These are phyloP conservation scores for Acanthosoma haemorrhoidale DNA, from an alignment of 2,888 invertebrate genomes.

Conservation along the genomic window DNA sequence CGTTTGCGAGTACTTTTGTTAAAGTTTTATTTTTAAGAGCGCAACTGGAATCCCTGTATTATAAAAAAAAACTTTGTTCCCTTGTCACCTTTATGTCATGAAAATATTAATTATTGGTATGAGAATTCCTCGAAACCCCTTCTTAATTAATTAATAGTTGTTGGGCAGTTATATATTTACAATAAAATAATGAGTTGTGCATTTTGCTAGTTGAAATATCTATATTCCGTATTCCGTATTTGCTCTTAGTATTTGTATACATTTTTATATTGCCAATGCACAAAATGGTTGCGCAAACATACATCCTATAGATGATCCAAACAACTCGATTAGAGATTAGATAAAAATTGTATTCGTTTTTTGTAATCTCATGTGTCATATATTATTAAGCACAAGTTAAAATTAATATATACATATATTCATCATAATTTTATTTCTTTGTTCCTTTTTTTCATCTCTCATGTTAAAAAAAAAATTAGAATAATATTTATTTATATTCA, in stretches of 20 bases:
- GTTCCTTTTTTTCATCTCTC: conserved; percentile 32
- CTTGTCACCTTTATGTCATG: conserved; percentile 11
- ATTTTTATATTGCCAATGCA: conserved; percentile 38
- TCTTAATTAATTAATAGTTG: conserved; percentile 23
- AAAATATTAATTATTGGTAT: background rate
- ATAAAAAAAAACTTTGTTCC: conserved; percentile 11
- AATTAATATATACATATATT: conserved; percentile 36
- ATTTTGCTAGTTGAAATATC: conserved; percentile 35
- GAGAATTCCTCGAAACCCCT: conserved; percentile 18
- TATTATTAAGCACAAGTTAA: conserved; percentile 35
- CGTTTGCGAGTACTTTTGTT: conserved; percentile 21
- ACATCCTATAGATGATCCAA: conserved; percentile 30
- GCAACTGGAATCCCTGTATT: conserved; percentile 27
- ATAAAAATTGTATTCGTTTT: conserved; percentile 35
- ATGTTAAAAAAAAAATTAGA: conserved; percentile 21
- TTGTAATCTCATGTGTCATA: conserved; percentile 38
- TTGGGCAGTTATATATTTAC: conserved; percentile 29
- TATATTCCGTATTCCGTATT: conserved; percentile 37
- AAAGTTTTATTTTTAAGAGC: conserved; percentile 16
- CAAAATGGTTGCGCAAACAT: conserved; percentile 36
- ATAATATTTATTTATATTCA: conserved; percentile 28
- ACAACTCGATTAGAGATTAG: conserved; percentile 37
- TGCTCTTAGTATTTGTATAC: conserved; percentile 38
- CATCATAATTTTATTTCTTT: conserved; percentile 34
- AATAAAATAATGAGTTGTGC: conserved; percentile 22